Evolutionary conservation across 2,888 invertebrate genomes (phyloP).

Genomic region (Limnephilus marmoratus): DNA sequence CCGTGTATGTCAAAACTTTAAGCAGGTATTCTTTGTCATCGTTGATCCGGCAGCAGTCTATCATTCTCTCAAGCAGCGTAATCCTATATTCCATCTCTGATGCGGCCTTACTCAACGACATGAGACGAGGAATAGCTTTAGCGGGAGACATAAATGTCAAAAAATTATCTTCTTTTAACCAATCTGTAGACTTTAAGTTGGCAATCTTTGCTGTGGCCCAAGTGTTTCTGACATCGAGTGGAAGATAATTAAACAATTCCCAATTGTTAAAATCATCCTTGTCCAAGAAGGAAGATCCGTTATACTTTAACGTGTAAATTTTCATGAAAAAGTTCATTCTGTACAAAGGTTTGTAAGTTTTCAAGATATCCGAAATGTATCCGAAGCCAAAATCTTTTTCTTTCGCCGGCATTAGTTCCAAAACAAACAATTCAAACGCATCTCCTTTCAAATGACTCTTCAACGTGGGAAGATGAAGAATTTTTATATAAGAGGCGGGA

Average conservation of each 20-base stretch:
- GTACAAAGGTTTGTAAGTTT: constrained; percentile 27
- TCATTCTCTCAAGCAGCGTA: constrained; percentile 67
- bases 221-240: constrained; percentile 26
- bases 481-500: neutral
- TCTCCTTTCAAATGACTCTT: constrained; percentile 55
- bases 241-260: constrained; percentile 41
- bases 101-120: constrained; percentile 35
- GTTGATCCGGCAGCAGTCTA: constrained; percentile 69
- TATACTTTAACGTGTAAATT: constrained; percentile 55
- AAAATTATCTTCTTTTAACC: constrained; percentile 50
- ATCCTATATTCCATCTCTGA: constrained; percentile 64
- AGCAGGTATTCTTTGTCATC: constrained; percentile 68
- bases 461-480: constrained; percentile 23
- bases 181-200: constrained; percentile 14
- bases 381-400: constrained; percentile 41
- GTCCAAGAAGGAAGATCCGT: constrained; percentile 52
- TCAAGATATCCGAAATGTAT: neutral
- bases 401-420: constrained; percentile 27
- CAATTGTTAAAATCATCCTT: constrained; percentile 40
- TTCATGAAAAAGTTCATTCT: constrained; percentile 49
- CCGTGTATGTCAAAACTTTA: constrained; percentile 67
- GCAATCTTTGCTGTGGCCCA: constrained; percentile 59
- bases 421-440: constrained; percentile 52
- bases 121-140: constrained; percentile 56
- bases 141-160: constrained; percentile 52